Evolutionary conservation across 2,113 vertebrate genomes (phyloP), one percentile per base, ranked within the genome.

Genomic region (Empidonax alnorum): DNA sequence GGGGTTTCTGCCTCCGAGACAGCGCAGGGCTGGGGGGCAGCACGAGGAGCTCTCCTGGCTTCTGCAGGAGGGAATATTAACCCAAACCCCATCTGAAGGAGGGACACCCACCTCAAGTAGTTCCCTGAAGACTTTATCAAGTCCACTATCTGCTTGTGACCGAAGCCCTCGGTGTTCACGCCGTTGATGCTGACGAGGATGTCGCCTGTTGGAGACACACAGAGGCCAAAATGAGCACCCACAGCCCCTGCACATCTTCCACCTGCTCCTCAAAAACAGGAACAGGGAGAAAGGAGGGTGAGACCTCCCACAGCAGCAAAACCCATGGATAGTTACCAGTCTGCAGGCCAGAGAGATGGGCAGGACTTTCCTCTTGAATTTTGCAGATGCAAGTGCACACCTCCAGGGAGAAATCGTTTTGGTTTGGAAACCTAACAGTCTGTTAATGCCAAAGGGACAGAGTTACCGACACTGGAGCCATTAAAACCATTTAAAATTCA

Each of bases 111-210:
- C 99, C 97, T 99, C 89, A 99, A 87, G 37, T 93, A 94, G 96
- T 99, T 99, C 96, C 98, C 98, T 27, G 99, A 98, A 3, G 98
- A 97, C 96, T 96, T 97, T 89, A 99, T 99, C 86, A 99, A 93
- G 76, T 98, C 97, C 22, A 99, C 98, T 14, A 99, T 98, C 55
- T 98, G 97, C 82, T 98, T 98, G 96, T 99, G 99, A 10, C 94
- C 98, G 25, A 97, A 98, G 0, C 99, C 99, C 90, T 99, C 98
- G 2, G 97, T 98, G 97, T 58, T 98, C 49, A 98, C 65, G 0
- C 98, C 98, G 4, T 99, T 99, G 94, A 99, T 98, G 24, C 97
- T 98, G 87, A 98, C 30, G 49, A 99, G 98, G 85, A 99, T 97
- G 58, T 99, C 98, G 22, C 99, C 99, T 99, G 86, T 37, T 20